phyloP scores from a whole-genome alignment of 2,888 invertebrate species.

The Trachelus stipa region DNA sequence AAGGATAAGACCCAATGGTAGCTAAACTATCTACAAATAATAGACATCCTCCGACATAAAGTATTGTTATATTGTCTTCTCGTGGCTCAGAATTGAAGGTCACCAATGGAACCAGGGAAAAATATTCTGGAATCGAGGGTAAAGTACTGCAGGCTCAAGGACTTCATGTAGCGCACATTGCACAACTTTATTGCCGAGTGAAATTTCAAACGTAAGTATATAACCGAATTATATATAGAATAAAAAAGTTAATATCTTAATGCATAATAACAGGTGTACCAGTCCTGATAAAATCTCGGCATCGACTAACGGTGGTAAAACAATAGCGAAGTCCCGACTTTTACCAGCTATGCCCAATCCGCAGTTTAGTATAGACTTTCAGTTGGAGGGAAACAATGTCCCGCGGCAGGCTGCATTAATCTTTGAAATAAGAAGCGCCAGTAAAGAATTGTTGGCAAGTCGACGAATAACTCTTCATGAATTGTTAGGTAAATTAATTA shows the following conservation, averaged over 20 bases:
- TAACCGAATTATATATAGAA: background rate
- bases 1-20: constrained; percentile 55
- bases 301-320: constrained; percentile 57
- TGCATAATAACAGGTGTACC: constrained; percentile 40
- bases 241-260: background rate
- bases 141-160: constrained; percentile 64
- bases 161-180: constrained; percentile 62
- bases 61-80: background rate
- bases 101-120: constrained; percentile 55
- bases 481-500: constrained; percentile 61
- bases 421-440: constrained; percentile 67
- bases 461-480: constrained; percentile 65
- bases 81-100: constrained; percentile 51
- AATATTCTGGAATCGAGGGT: constrained; percentile 61
- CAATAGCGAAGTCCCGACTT: constrained; percentile 66
- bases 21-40: background rate
- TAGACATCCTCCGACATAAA: background rate
- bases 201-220: constrained; percentile 57
- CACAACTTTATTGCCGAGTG: constrained; percentile 62
- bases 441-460: constrained; percentile 67
- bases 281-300: constrained; percentile 54
- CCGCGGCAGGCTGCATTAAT: constrained; percentile 65
- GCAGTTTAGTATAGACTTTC: constrained; percentile 66
- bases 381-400: constrained; percentile 65
- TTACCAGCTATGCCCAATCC: constrained; percentile 66